Evolutionary conservation across 2,888 invertebrate species (phyloP).

Genomic region (Branchipolynoe longqiensis): DNA sequence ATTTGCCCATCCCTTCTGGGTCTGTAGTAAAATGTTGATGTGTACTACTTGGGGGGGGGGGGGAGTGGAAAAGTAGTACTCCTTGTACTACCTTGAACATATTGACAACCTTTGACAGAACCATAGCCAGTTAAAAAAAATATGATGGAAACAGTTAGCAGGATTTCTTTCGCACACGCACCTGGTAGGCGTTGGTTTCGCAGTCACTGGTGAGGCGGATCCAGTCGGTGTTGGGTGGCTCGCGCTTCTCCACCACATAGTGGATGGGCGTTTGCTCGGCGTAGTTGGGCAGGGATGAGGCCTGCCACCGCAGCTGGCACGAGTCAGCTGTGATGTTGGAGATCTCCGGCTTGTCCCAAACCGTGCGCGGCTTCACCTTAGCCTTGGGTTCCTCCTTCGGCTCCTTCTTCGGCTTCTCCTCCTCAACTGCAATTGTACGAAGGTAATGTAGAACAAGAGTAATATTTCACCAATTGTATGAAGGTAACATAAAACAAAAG

Average conservation of each 20-base stretch:
- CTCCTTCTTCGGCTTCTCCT: conserved; percentile 58
- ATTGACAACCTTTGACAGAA: no score
- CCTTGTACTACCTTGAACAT: no score
- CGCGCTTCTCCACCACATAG: conserved; percentile 94
- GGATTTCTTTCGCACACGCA: no score
- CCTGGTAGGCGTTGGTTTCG: conserved; percentile 61
- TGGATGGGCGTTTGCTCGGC: conserved; percentile 90
- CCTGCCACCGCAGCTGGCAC: conserved; percentile 95
- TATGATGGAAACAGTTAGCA: no score
- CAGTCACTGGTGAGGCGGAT: conserved; percentile 72
- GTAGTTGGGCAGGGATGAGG: conserved; percentile 91
- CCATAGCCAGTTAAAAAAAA: no score
- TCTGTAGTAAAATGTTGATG: no score
- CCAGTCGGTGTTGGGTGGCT: conserved; percentile 81
- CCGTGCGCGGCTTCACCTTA: conserved; percentile 68
- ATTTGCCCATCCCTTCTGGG: no score
- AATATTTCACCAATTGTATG: no score
- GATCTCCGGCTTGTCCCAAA: conserved; percentile 92
- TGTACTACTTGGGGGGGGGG: no score
- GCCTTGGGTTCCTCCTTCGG: conserved; percentile 62
- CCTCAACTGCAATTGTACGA: conserved; percentile 62
- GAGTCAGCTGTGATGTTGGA: conserved; percentile 94
- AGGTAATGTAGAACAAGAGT: no score
- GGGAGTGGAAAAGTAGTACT: no score
- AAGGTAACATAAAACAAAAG: no score